Evolutionary conservation across 2,113 vertebrate genomes (phyloP), one percentile per base, ranked within the genome.

Genomic region (Saccopteryx bilineata): DNA sequence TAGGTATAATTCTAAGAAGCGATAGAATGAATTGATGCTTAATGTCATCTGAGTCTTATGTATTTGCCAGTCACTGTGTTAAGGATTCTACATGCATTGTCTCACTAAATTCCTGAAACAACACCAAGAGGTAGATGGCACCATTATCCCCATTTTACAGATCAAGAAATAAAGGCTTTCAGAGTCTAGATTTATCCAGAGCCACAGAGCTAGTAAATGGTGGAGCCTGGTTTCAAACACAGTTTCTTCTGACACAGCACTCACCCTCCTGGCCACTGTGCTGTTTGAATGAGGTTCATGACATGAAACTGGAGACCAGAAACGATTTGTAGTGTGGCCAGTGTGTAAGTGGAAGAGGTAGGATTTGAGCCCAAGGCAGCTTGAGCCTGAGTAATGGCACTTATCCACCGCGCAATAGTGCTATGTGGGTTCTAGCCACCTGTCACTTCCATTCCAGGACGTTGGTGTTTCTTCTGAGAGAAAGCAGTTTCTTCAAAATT

Each of bases 401-500:
- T 61, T 50, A 28, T 18, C 52, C 2, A 31, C 21, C 24, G 8
- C 5, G 9, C n/a, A 39, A 4, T n/a, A 1, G 24, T n/a, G 46
- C 31, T 79, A 60, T 28, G 0, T 86, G 69, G 69, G 21, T 65
- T 87, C 76, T 12, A 50, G 31, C 0, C 60, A 24, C 60, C 46
- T 58, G n/a, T 90, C 10, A 13, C 15, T 81, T 82, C 92, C n/a
- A 46, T 54, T 46, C 19, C 13, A n/a, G n/a, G 1, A 23, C 63
- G 52, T 75, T 68, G 31, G 17, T 21, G 5, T 72, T n/a, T 82
- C 71, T 74, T 56, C 54, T 52, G 31, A 63, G 58, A 82, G 48
- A 75, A 90, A 84, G 72, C 48, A 23, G 11, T 56, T 71, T 92
- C 80, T 90, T 87, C 54, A 80, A 54, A 92, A 80, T 69, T 61